These are phyloP conservation scores for Entelurus aequoreus DNA, from an alignment of 2,113 vertebrate species.

Conservation along the genomic window DNA sequence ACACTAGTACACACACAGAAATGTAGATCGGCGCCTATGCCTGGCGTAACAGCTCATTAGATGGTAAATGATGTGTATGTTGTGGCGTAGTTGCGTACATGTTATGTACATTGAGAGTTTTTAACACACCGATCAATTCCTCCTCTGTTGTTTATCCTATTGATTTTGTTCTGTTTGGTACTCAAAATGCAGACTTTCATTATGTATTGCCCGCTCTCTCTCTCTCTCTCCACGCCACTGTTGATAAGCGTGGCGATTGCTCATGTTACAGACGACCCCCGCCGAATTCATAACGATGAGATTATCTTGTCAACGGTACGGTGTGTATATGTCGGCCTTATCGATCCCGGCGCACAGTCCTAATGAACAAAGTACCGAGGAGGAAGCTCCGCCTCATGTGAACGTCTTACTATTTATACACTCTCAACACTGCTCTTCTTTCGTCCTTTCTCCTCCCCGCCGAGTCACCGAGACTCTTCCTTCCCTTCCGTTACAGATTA, in stretches of 20 bases:
- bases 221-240: constrained; percentile 54
- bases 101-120: constrained; percentile 8
- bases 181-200: no score
- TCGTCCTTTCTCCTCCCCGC: neutral
- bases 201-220: neutral
- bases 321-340: constrained; percentile 62
- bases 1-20: no score
- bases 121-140: constrained; percentile 55
- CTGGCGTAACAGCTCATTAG: no score
- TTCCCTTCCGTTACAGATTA: constrained; percentile 25
- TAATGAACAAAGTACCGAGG: constrained; percentile 68
- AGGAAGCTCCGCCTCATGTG: constrained; percentile 52
- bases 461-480: neutral
- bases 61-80: no score
- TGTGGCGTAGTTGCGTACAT: no score
- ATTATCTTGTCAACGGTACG: constrained; percentile 72
- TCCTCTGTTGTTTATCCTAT: constrained; percentile 45
- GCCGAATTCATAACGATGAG: constrained; percentile 73
- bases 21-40: no score
- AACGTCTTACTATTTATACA: constrained; percentile 48
- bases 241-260: constrained; percentile 63
- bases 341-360: constrained; percentile 59
- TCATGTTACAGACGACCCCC: constrained; percentile 65
- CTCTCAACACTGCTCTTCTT: constrained; percentile 31
- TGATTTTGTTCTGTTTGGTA: constrained; percentile 33